Evolutionary conservation across 2,888 invertebrate genomes (phyloP).

Genomic region (Acanthosepion lycidas): DNA sequence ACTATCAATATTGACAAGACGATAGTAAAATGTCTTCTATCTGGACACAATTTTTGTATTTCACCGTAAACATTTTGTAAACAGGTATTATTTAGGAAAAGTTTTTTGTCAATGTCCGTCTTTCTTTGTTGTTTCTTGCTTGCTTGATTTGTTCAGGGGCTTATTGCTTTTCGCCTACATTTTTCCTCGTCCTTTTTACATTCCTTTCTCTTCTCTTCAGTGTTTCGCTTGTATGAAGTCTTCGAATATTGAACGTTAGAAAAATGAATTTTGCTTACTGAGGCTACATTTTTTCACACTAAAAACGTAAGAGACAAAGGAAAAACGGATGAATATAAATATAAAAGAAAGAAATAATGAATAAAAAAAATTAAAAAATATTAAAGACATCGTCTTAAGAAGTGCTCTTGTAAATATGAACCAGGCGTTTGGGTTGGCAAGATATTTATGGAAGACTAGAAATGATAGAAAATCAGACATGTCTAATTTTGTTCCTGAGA

Average conservation of each 20-base stretch:
- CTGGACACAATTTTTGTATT: too few relatives aligned
- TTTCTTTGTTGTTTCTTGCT: too few relatives aligned
- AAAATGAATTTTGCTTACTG: not conserved
- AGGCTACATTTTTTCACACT: not conserved
- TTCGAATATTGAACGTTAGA: not conserved
- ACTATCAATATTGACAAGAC: too few relatives aligned
- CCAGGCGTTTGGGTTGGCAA: not conserved
- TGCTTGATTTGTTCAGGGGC: accelerated
- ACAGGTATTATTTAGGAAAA: too few relatives aligned
- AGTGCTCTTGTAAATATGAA: not conserved
- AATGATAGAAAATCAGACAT: not conserved
- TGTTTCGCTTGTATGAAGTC: not conserved
- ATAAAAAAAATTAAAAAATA: not conserved
- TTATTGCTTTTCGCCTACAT: too few relatives aligned
- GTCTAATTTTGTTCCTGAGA: not conserved
- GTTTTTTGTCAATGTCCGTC: too few relatives aligned
- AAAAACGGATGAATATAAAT: not conserved
- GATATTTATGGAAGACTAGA: not conserved
- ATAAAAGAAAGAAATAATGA: not conserved
- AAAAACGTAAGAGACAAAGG: not conserved
- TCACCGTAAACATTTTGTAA: too few relatives aligned
- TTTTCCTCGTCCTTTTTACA: too few relatives aligned
- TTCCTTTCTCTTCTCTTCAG: too few relatives aligned
- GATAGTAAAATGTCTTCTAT: too few relatives aligned
- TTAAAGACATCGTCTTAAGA: not conserved